Percentiles rank a stretch among this genome's conserved stretches.
Conservation (phyloP, 1,140 invertebrate genomes). For the Eumaeus atala region DNA sequence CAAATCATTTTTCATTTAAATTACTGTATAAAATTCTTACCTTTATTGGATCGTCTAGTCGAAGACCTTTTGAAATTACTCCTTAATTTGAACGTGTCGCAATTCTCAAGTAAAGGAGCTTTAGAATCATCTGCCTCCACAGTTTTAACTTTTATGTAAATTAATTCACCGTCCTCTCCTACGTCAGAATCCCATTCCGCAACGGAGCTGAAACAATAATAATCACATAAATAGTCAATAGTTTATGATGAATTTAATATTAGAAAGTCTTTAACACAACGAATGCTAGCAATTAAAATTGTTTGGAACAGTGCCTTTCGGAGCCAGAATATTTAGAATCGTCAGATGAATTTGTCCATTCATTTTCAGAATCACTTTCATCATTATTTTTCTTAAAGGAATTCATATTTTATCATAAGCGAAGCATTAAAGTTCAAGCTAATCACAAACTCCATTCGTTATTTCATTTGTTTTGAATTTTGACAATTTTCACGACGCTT, state of each 20-base stretch:
- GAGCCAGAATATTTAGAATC: constrained; percentile 62
- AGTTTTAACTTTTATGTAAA: constrained; percentile 69
- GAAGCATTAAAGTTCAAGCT: no score
- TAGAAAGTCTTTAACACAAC: not conserved
- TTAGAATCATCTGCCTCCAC: constrained; percentile 31
- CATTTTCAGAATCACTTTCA: constrained; percentile 60
- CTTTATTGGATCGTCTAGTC: constrained; percentile 57
- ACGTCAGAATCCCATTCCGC: constrained; percentile 79
- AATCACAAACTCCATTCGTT: no score
- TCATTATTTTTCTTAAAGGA: constrained; percentile 41
- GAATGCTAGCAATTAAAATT: not conserved
- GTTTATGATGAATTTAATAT: not conserved
- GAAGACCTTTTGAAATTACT: constrained; percentile 63
- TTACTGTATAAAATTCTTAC: constrained; percentile 25
- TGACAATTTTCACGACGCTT: no score
- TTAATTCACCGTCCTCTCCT: constrained; percentile 74
- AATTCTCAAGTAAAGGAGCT: constrained; percentile 54
- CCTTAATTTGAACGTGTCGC: constrained; percentile 59
- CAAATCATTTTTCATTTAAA: not conserved
- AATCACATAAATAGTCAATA: not conserved
- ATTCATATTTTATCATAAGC: constrained; percentile 42
- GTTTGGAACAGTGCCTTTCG: constrained; percentile 43
- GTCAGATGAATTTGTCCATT: constrained; percentile 61
- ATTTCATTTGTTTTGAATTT: no score
- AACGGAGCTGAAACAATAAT: constrained; percentile 67